Evolutionary conservation across 2,797 vertebrate species (phyloP).

Genomic region (Peromyscus eremicus): DNA sequence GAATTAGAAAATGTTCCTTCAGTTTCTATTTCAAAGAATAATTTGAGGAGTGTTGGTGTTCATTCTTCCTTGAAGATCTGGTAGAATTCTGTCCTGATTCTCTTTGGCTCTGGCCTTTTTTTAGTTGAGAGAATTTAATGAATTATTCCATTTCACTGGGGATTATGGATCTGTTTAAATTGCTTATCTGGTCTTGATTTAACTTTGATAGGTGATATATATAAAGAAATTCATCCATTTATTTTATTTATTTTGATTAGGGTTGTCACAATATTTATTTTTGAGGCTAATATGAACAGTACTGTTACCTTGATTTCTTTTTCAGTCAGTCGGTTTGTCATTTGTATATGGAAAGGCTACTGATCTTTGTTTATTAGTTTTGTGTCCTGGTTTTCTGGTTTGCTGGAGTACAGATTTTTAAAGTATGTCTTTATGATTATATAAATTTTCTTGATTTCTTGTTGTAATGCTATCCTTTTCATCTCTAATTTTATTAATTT

Average conservation of each 20-base stretch:
- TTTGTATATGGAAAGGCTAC: no score
- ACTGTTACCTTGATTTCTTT: no score
- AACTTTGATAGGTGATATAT: neutral
- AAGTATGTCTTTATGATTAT: neutral
- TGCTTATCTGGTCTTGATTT: neutral
- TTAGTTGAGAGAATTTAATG: neutral
- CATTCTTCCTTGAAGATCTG: neutral
- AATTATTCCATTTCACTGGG: neutral
- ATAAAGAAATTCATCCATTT: neutral
- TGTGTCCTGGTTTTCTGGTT: neutral
- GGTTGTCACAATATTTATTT: no score
- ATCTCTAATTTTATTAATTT: neutral
- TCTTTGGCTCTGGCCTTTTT: neutral
- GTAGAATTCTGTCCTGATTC: neutral
- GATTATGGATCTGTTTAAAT: neutral
- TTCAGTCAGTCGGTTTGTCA: no score
- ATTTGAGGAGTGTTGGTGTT: neutral
- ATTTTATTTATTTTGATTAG: neutral
- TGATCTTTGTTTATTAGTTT: no score
- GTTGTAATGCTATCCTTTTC: neutral
- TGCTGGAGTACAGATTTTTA: neutral
- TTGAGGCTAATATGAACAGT: no score
- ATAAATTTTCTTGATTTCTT: neutral
- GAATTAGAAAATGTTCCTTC: neutral
- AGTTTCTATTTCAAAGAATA: neutral